These are phyloP conservation scores for Lepus oiostolus DNA, from an alignment of 2,797 vertebrate species.

Conservation along the genomic window DNA sequence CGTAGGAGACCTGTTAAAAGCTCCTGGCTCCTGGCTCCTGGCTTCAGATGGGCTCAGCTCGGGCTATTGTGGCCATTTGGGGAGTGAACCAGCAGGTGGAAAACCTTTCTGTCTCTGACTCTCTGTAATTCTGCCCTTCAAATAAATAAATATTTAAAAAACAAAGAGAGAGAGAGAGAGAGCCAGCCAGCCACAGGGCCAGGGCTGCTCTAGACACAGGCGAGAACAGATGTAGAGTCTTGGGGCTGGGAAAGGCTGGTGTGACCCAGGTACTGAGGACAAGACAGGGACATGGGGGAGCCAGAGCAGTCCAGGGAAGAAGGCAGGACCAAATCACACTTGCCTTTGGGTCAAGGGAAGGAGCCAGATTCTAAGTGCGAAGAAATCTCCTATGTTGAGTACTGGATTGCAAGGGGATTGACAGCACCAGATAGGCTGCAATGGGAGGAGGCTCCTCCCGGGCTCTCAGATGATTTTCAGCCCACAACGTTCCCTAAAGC, in stretches of 20 bases:
- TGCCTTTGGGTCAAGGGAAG: neutral
- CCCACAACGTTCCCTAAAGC: neutral
- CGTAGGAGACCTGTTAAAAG: no score
- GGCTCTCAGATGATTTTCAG: neutral
- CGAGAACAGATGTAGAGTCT: no score
- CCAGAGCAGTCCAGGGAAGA: accelerated
- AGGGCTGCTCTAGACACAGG: neutral
- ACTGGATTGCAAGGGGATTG: accelerated
- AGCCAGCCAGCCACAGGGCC: neutral
- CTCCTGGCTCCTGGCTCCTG: no score
- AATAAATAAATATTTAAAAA: no score
- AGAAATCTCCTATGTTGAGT: neutral
- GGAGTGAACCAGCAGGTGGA: no score
- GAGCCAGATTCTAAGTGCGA: neutral
- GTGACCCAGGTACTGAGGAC: accelerated
- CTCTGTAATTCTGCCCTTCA: no score
- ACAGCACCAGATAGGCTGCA: accelerated
- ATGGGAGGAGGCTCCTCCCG: neutral
- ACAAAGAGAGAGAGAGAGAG: neutral
- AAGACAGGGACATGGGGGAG: neutral
- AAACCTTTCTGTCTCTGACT: no score
- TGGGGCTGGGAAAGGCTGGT: neutral
- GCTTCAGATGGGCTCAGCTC: no score
- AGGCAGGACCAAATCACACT: accelerated
- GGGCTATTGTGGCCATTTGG: no score